Percentiles rank a stretch among this genome's conserved stretches.
phyloP scores from a whole-genome alignment of 2,888 invertebrate species.

The Dynastes maya region DNA sequence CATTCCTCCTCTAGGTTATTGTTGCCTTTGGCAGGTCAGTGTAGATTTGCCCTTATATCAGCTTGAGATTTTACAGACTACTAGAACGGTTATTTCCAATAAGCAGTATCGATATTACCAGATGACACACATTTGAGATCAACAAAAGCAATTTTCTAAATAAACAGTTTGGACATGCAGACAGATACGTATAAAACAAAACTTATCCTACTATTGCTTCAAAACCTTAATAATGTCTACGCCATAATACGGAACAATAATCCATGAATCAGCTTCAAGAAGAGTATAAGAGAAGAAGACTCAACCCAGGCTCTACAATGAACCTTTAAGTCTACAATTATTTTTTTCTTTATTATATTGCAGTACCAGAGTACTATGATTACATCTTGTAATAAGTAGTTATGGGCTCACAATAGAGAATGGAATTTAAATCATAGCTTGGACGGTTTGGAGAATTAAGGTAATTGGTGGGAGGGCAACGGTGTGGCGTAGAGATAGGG shows the following conservation, averaged over 20 bases:
- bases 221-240: constrained; percentile 14
- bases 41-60: no score
- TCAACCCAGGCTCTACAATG: constrained; percentile 46
- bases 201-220: neutral
- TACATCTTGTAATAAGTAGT: constrained; percentile 67
- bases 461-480: constrained; percentile 66
- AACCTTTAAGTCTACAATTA: constrained; percentile 48
- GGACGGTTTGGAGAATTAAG: constrained; percentile 67
- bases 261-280: constrained; percentile 13
- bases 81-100: neutral
- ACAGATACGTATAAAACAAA: constrained; percentile 14
- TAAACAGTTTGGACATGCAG: no score
- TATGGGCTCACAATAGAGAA: constrained; percentile 68
- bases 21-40: no score
- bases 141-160: neutral
- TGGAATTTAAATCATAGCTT: constrained; percentile 69
- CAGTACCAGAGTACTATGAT: constrained; percentile 64
- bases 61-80: no score
- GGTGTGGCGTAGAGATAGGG: constrained; percentile 54
- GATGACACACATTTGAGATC: neutral
- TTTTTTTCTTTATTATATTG: constrained; percentile 47
- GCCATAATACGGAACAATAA: neutral
- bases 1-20: no score
- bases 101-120: neutral
- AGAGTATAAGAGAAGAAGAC: constrained; percentile 16